Conservation (phyloP, 2,797 vertebrate genomes). For the Gallinago solitaria region DNA sequence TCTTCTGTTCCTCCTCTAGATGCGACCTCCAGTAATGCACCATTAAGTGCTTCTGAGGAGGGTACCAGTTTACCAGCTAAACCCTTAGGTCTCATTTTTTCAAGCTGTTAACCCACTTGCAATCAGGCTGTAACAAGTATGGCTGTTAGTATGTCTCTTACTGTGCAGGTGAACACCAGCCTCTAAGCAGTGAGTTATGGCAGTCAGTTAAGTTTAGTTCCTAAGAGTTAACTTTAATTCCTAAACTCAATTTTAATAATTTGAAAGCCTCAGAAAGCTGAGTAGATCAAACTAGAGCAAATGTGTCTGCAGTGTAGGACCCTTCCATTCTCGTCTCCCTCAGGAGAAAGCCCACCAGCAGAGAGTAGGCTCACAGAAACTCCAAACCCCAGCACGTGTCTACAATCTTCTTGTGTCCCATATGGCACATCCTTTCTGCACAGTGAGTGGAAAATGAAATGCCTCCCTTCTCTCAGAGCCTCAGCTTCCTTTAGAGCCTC, state of each 20-base stretch:
- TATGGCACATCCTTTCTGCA: not conserved
- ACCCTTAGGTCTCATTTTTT: not conserved
- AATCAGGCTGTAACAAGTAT: not conserved
- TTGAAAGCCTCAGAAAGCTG: not conserved
- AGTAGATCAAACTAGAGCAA: not conserved
- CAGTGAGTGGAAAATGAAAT: not conserved
- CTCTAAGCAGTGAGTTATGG: not conserved
- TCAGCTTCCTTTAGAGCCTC: not conserved
- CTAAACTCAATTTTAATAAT: not conserved
- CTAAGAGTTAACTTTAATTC: not conserved
- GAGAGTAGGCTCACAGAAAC: not conserved
- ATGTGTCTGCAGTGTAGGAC: not conserved
- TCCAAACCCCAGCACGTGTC: too few relatives aligned
- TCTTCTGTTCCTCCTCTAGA: not conserved
- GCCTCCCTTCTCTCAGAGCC: not conserved
- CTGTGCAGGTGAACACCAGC: not conserved
- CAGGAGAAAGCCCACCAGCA: not conserved
- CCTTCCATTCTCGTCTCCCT: not conserved
- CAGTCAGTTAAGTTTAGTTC: not conserved
- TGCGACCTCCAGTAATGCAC: not conserved
- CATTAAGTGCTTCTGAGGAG: not conserved
- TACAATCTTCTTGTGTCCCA: not conserved
- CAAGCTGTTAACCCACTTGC: not conserved
- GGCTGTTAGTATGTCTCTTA: not conserved
- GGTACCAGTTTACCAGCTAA: not conserved